Conservation (phyloP, 2,113 vertebrate genomes). For the Indicator indicator region DNA sequence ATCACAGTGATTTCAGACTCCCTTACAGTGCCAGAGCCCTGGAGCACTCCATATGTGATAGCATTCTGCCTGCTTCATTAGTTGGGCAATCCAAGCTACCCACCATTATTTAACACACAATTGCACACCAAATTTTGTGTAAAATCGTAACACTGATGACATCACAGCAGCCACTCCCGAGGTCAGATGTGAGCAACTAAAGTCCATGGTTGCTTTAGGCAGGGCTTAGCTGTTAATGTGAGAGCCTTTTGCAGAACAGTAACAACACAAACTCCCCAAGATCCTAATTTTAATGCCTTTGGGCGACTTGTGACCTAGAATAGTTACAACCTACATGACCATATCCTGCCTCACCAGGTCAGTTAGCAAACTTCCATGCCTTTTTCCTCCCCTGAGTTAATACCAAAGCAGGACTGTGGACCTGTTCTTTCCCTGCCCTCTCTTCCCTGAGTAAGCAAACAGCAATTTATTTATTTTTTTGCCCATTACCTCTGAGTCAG, state of each 20-base stretch:
- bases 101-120: constrained; percentile 77
- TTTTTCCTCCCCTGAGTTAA: not conserved
- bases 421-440: not conserved
- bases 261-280: not conserved
- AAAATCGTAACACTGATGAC: constrained; percentile 76
- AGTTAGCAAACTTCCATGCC: not conserved
- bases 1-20: not conserved
- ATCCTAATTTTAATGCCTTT: not conserved
- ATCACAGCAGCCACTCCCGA: constrained; percentile 59
- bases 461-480: too few relatives aligned
- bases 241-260: not conserved
- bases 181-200: not conserved
- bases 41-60: constrained; percentile 57
- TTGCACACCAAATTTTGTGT: constrained; percentile 80
- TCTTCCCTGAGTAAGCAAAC: not conserved
- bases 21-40: constrained; percentile 10
- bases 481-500: not conserved
- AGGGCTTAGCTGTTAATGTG: not conserved
- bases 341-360: not conserved
- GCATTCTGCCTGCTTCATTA: constrained; percentile 73
- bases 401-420: not conserved
- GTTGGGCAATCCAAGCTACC: constrained; percentile 52
- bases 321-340: fast-evolving
- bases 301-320: not conserved
- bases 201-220: not conserved